phyloP scores from a whole-genome alignment of 2,797 vertebrate species.

The Syngnathus acus region DNA sequence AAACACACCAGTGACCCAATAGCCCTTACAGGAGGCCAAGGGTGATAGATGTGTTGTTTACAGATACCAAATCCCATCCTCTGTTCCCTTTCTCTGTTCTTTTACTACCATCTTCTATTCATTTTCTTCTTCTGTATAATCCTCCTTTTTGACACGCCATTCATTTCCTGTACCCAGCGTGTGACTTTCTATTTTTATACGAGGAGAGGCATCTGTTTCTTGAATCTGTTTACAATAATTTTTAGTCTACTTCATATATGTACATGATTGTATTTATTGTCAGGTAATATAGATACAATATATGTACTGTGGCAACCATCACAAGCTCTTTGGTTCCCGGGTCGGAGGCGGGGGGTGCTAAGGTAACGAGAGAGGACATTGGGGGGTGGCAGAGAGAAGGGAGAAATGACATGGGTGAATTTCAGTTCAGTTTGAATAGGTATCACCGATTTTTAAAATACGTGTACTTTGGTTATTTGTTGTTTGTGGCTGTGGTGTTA shows the following conservation, averaged over 20 bases:
- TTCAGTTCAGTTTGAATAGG: no score
- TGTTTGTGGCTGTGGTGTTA: no score
- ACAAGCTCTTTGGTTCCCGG: no score
- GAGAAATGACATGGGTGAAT: no score
- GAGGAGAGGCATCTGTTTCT: conserved; percentile 4
- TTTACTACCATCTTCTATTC: conserved; percentile 27
- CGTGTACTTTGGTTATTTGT: no score
- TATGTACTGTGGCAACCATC: no score
- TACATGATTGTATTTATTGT: not conserved
- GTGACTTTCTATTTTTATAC: conserved; percentile 6
- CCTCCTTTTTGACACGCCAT: conserved; percentile 9
- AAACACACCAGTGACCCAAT: conserved; percentile 71
- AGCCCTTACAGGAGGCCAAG: conserved; percentile 67
- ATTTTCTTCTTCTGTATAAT: conserved; percentile 24
- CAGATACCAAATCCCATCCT: conserved; percentile 52
- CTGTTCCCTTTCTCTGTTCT: conserved; percentile 31
- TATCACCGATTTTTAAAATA: no score
- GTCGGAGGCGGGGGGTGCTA: no score
- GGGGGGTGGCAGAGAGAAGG: no score
- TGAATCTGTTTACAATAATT: not conserved
- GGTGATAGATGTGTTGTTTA: conserved; percentile 76
- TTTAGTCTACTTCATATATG: not conserved
- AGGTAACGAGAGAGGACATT: no score
- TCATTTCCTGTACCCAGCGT: not conserved
- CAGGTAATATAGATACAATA: not conserved